Base-by-base conservation (phyloP, 2,113 vertebrate species). In the Struthidea cinerea region DNA sequence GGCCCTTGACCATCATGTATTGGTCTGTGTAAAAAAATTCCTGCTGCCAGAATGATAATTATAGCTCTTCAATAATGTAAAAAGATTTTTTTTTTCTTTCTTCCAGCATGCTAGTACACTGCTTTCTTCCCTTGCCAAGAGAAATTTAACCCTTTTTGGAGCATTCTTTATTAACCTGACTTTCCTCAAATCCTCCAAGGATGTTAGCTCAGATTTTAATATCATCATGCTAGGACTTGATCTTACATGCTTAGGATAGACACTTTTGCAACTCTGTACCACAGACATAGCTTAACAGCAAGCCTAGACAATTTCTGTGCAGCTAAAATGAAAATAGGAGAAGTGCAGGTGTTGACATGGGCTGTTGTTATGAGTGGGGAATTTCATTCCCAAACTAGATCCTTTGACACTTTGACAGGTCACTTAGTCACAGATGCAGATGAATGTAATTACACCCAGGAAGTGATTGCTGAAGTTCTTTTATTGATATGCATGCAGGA, bases 371-470 rank as follows among this genome's bases (percentile, higher is more conserved):
- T 11, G 39, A 91, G 82, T 13, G 28, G 80, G 59, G 39, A 89
- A 81, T 86, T 96, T 93, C 13, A 27, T 68, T 93, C 17, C 37
- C 23, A 84, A 52, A 56, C 90, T 50, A 57, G 53, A 63, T 81
- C 90, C 69, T 92, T 57, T 94, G 94, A 94, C 71, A 91, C 68
- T 84, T 96, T 96, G 95, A 96, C 94, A 96, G 95, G 94, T 96
- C 95, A 95, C 82, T 91, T 96, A 96, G 86, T 87, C 81, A 96
- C 76, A 65, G 59, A 89, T 90, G 84, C 55, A 84, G 81, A 96
- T 95, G 57, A 91, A 70, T 85, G 27, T 93, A 96, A 96, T 97
- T 97, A 78, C 61, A 93, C 59, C 50, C 65, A 94, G 81, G 88
- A 95, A 96, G 84, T 77, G 88, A 93, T 94, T 95, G 91, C 85